A percentile compares a stretch with the other conserved stretches of the same genome.
These are phyloP conservation scores for Oryctolagus cuniculus DNA, from an alignment of 2,113 vertebrate genomes.

Conservation along the genomic window DNA sequence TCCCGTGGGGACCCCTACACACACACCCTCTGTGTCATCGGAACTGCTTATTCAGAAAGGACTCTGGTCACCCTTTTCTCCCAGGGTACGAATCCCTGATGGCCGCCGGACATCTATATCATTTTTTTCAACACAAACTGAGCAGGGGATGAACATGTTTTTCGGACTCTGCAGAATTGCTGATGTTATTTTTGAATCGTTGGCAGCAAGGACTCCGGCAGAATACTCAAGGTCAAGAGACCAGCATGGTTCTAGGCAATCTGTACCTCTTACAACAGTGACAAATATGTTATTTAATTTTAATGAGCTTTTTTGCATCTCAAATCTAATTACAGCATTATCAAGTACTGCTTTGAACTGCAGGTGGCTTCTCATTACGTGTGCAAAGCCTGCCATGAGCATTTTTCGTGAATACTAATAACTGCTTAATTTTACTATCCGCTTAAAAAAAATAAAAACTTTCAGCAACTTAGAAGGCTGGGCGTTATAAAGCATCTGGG, in stretches of 20 bases:
- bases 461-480: slow-evolving; percentile 47
- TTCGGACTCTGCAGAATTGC: slow-evolving; percentile 52
- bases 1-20: neutral
- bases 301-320: slow-evolving; percentile 92
- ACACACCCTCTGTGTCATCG: rapidly evolving
- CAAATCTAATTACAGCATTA: slow-evolving; percentile 92
- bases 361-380: slow-evolving; percentile 90
- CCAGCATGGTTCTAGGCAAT: slow-evolving; percentile 88
- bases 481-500: slow-evolving; percentile 51
- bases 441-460: slow-evolving; percentile 55
- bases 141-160: slow-evolving; percentile 31
- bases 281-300: slow-evolving; percentile 93
- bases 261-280: slow-evolving; percentile 91
- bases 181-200: neutral
- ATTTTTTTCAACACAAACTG: slow-evolving; percentile 52
- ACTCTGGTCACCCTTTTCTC: neutral
- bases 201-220: slow-evolving; percentile 79
- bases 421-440: slow-evolving; percentile 80
- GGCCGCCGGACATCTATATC: slow-evolving; percentile 17
- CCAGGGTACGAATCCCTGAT: neutral
- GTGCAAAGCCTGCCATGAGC: slow-evolving; percentile 87
- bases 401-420: slow-evolving; percentile 90
- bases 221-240: slow-evolving; percentile 91
- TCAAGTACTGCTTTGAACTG: slow-evolving; percentile 91
- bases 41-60: neutral